Base-by-base conservation (phyloP, 2,113 vertebrate species). In the Gila orcuttii region DNA sequence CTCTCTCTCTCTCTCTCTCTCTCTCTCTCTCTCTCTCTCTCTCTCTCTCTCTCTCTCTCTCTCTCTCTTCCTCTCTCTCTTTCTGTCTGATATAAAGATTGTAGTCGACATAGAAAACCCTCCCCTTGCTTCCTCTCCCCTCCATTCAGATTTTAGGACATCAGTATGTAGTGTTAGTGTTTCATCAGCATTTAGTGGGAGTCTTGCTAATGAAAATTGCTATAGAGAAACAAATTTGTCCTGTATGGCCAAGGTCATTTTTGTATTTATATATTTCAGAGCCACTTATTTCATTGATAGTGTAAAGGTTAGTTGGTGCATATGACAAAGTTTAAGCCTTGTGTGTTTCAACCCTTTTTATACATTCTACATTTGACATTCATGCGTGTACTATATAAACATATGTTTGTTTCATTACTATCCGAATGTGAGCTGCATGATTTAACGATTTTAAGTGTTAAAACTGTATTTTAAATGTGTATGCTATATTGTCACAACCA, bases 31-130 rank as follows among this genome's bases (percentile, higher is more conserved):
- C 86, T 85, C 85, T 15, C 66, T 57, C 74, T 31, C 80, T 84
- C 86, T 85, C 86, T 15, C 66, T 57, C 74, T 31, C 80, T 84
- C 86, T 85, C 86, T 15, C 66, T 57, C 74, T 31, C 80, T 84
- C 86, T 85, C 86, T 15, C 66, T 57, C 74, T 31, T 76, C 82
- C 85, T 85, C 47, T 73, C 19, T 71, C 13, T 83, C n/a, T 78
- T 19, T 78, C 39, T 73, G 19, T 79, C 74, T 64, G 81, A 57
- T 71, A 52, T 82, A 39, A 57, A 68, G 81, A 83, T 68, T 82
- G 36, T 21, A 79, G 31, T 79, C 10, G 57, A 79, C 82, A 71
- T 55, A 33, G 78, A 82, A 82, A 62, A 45, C 33, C 12, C 45
- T 75, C 28, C 47, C 42, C 45, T 21, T 25, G 10, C 76, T 47